phyloP scores from a whole-genome alignment of 2,888 invertebrate species.

The Drosophila nr. fundita region DNA sequence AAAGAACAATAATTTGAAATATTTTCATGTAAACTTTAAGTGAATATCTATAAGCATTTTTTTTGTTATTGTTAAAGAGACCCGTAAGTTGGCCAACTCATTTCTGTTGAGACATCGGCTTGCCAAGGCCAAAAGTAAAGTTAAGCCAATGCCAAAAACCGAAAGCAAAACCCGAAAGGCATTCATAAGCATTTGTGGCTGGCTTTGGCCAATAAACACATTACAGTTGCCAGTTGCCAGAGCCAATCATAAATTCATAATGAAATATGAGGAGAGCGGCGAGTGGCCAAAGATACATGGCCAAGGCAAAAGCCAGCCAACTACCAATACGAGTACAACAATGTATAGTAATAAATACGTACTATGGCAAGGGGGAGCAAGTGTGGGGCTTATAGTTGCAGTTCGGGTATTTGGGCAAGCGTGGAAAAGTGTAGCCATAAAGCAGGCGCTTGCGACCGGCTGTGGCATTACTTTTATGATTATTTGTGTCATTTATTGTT shows the following conservation, averaged over 20 bases:
- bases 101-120: background rate
- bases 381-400: constrained; percentile 24
- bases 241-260: constrained; percentile 82
- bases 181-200: constrained; percentile 52
- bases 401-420: constrained; percentile 49
- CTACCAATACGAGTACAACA: constrained; percentile 23
- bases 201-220: constrained; percentile 75
- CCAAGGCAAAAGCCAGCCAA: constrained; percentile 38
- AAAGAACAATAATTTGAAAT: background rate
- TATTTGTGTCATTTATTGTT: constrained; percentile 82
- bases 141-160: constrained; percentile 23
- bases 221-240: constrained; percentile 63
- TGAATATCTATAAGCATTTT: background rate
- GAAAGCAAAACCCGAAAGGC: constrained; percentile 14
- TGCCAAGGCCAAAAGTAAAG: constrained; percentile 30
- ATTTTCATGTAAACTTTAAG: background rate
- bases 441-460: constrained; percentile 56
- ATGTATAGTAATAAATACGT: constrained; percentile 62
- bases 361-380: constrained; percentile 3
- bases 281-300: constrained; percentile 39
- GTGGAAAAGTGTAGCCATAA: constrained; percentile 53
- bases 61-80: background rate
- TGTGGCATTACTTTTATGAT: constrained; percentile 83
- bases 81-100: background rate
- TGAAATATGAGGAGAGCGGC: constrained; percentile 74